Evolutionary conservation across 2,797 vertebrate genomes (phyloP), one percentile per base, ranked within the genome.

Genomic region (Pangasius mekongensis): DNA sequence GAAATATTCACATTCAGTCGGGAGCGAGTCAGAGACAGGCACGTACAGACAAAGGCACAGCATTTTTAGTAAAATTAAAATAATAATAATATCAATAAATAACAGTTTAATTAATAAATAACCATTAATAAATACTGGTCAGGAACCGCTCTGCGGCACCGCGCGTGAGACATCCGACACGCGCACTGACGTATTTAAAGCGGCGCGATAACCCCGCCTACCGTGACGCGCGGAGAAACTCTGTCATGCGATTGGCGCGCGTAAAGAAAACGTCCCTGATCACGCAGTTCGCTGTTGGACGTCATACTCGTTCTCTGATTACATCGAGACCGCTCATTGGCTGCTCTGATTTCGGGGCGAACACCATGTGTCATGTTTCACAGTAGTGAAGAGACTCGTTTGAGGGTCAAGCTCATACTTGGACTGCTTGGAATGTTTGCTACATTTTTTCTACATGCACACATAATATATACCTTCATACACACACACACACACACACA

Each of bases 1-100:
- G 13, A 97, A 97, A 93, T 97, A 98, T 76, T 98, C 94, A 89
- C 97, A 98, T 90, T 96, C 97, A 0, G 95, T 83, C 92, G 96
- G 95, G 6, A 95, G 91, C 58, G 90, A 89, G 83, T 94, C 93
- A 0, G 94, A 89, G 80, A 92, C 91, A 0, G 97, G 96, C 91
- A 97, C 93, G 0, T 97, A 97, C 30, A 97, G 92, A 87, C 96
- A 96, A 74, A 97, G 94, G 91, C 97, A 97, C 80, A 97, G 95
- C 97, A 97, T 97, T 85, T 76, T 76, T 22, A 2, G 16, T 13
- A 67, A 56, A 85, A 83, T 74, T 76, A 47, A 6, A 86, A 71
- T 74, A 24, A 54, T 3, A 22, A 90, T 85, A 43, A 8, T 14
- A 54, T 36, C 0, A 89, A 89, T 83, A 90, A 91, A 87, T 62